These are phyloP conservation scores for Callipepla californica DNA, from an alignment of 2,113 vertebrate genomes.

Conservation along the genomic window DNA sequence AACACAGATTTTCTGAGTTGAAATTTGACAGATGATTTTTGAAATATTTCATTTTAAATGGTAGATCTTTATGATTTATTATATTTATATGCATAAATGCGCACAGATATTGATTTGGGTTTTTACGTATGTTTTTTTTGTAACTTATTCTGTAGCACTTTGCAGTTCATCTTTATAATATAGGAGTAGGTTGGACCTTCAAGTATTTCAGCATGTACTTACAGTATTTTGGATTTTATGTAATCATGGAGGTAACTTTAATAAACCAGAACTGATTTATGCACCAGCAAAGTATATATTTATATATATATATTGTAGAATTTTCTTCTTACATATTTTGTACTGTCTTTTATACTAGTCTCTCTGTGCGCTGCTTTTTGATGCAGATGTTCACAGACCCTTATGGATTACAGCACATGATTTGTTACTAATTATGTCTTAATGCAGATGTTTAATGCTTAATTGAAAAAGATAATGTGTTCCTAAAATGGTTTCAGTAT, in stretches of 20 bases:
- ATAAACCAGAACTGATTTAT: slow-evolving; percentile 69
- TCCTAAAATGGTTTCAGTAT: slow-evolving; percentile 26
- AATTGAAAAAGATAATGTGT: neutral
- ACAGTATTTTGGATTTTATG: slow-evolving; percentile 67
- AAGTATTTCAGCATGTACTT: slow-evolving; percentile 63
- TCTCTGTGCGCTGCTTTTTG: slow-evolving; percentile 38
- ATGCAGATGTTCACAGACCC: slow-evolving; percentile 24
- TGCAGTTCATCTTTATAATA: slow-evolving; percentile 71
- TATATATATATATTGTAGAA: slow-evolving; percentile 30
- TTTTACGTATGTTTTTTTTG: neutral
- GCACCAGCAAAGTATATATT: slow-evolving; percentile 49
- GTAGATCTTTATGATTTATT: slow-evolving; percentile 8
- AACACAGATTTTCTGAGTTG: slow-evolving; percentile 21
- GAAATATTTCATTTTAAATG: slow-evolving; percentile 27
- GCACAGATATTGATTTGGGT: slow-evolving; percentile 29
- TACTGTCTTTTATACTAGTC: slow-evolving; percentile 57
- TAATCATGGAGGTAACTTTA: slow-evolving; percentile 71
- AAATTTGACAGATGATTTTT: slow-evolving; percentile 41
- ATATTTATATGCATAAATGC: slow-evolving; percentile 40
- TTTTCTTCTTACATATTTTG: slow-evolving; percentile 60
- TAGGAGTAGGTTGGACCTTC: slow-evolving; percentile 54
- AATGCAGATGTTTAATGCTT: slow-evolving; percentile 6
- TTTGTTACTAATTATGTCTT: slow-evolving; percentile 11
- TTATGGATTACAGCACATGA: slow-evolving; percentile 54
- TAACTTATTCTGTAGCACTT: slow-evolving; percentile 66